Evolutionary conservation across 2,113 vertebrate species (phyloP).

Genomic region (Oncorhynchus masou): DNA sequence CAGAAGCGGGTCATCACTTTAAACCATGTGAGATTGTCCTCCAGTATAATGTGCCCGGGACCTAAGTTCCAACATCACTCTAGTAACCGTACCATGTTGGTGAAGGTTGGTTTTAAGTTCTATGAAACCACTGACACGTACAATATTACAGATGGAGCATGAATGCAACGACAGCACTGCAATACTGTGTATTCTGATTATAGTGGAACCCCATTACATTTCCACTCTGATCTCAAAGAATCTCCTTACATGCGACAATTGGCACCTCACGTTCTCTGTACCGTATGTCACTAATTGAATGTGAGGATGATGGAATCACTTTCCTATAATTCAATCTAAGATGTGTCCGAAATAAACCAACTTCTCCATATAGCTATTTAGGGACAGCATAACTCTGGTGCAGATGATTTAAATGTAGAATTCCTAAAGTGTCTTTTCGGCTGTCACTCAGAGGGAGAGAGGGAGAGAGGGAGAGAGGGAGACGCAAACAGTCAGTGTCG

Average conservation of each 20-base stretch:
- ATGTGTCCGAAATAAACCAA: constrained; percentile 14
- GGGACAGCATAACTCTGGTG: not conserved
- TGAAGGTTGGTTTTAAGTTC: too few species aligned
- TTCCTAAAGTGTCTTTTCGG: constrained; percentile 17
- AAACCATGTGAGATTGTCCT: not conserved
- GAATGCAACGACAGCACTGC: not conserved
- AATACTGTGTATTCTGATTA: not conserved
- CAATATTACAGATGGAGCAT: too few species aligned
- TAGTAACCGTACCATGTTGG: too few species aligned
- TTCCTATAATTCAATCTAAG: constrained; percentile 9
- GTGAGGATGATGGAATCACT: not conserved
- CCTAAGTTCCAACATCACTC: too few species aligned
- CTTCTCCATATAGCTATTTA: constrained; percentile 12
- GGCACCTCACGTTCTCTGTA: constrained; percentile 9
- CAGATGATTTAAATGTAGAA: constrained; percentile 20
- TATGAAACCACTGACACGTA: too few species aligned
- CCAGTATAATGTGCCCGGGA: not conserved
- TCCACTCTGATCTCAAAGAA: constrained; percentile 6
- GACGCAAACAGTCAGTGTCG: constrained; percentile 23
- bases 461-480: not conserved
- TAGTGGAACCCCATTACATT: not conserved
- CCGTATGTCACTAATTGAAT: too few species aligned
- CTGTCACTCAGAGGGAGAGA: constrained; percentile 8
- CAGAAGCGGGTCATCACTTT: not conserved
- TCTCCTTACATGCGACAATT: constrained; percentile 15